These are phyloP conservation scores for Protaetia brevitarsis DNA, from an alignment of 1,140 invertebrate species.

Conservation along the genomic window DNA sequence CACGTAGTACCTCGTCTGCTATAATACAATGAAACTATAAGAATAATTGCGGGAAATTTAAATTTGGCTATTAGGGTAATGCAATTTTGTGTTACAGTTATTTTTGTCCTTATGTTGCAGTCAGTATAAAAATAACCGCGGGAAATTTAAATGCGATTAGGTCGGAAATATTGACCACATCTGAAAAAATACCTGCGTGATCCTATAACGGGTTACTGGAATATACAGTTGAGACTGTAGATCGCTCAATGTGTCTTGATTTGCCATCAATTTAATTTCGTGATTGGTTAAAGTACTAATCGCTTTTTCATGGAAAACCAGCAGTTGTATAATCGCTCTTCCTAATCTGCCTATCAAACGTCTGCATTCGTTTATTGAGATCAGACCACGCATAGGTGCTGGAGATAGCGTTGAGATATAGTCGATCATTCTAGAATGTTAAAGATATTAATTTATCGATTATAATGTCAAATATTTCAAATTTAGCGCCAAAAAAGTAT, in stretches of 20 bases:
- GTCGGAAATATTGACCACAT: too few species aligned
- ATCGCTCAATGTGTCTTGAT: slow-evolving; percentile 33
- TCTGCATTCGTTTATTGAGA: slow-evolving; percentile 42
- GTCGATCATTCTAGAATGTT: slow-evolving; percentile 39
- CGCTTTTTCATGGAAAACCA: slow-evolving; percentile 40
- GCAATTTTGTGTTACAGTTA: too few species aligned
- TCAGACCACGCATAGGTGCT: slow-evolving; percentile 37
- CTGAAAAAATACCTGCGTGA: not conserved
- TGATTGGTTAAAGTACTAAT: slow-evolving; percentile 34
- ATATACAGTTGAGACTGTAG: slow-evolving; percentile 39
- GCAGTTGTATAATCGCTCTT: slow-evolving; percentile 42
- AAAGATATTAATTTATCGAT: not conserved
- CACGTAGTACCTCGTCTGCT: too few species aligned
- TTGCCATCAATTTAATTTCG: slow-evolving; percentile 27
- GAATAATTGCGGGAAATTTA: not conserved
- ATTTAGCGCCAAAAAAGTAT: too few species aligned
- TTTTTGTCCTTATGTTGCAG: too few species aligned
- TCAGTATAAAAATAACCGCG: too few species aligned
- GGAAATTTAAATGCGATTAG: too few species aligned
- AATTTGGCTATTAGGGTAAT: too few species aligned
- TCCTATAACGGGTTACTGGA: slow-evolving; percentile 33
- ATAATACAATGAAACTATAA: too few species aligned
- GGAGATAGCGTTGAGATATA: slow-evolving; percentile 34
- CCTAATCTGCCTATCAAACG: slow-evolving; percentile 39
- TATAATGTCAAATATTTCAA: too few species aligned